A percentile compares a stretch with the other conserved stretches of the same genome.
phyloP scores from a whole-genome alignment of 2,113 vertebrate genomes.

The Bambusicola thoracicus region DNA sequence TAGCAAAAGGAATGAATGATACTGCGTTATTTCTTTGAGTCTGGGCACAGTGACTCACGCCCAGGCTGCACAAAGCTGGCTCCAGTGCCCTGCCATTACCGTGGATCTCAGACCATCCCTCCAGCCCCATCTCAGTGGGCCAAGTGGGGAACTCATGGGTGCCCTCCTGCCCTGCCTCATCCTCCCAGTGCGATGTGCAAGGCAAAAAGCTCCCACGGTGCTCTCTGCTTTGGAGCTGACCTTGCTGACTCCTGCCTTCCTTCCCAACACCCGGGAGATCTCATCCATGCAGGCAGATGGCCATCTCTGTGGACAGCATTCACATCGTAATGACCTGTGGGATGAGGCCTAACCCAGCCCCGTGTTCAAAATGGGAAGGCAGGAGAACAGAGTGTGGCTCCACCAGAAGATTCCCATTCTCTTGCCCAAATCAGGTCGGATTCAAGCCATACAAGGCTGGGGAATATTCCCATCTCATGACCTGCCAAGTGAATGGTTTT shows the following conservation, averaged over 20 bases:
- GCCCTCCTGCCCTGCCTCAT: rapidly evolving
- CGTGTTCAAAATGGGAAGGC: not conserved
- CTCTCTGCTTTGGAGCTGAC: too few relatives aligned
- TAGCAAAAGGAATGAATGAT: not conserved
- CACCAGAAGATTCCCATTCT: not conserved
- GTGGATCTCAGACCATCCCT: not conserved
- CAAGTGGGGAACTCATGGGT: not conserved
- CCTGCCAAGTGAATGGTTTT: not conserved
- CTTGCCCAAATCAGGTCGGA: not conserved
- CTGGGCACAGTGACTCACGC: not conserved
- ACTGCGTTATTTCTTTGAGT: not conserved
- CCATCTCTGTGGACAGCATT: not conserved
- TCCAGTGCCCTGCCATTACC: not conserved
- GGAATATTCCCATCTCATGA: not conserved
- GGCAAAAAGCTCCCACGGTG: not conserved
- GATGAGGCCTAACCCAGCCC: not conserved
- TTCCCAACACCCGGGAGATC: rapidly evolving
- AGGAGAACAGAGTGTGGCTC: not conserved
- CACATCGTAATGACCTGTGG: not conserved
- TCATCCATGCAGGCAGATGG: not conserved
- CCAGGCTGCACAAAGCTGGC: not conserved
- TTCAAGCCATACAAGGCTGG: rapidly evolving
- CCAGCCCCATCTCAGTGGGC: not conserved
- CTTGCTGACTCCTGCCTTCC: not conserved
- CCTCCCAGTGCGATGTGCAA: not conserved